These are phyloP conservation scores for Acrobasis consociella DNA, from an alignment of 2,888 invertebrate species.

Conservation along the genomic window DNA sequence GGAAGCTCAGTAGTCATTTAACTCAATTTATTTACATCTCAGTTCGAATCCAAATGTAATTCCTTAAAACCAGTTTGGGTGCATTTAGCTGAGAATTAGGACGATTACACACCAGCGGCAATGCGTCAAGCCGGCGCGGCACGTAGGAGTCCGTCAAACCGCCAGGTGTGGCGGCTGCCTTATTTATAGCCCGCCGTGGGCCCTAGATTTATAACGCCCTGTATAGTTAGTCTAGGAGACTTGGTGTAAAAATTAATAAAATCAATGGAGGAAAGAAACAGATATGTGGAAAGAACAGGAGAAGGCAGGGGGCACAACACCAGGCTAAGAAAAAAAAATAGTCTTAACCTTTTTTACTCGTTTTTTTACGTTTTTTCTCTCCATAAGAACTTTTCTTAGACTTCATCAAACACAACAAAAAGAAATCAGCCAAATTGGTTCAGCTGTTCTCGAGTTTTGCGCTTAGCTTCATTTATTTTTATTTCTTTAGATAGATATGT, in stretches of 20 bases:
- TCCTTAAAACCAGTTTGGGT: conserved; percentile 3
- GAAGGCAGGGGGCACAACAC: too few relatives aligned
- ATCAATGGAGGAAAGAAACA: too few relatives aligned
- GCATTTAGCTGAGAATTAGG: conserved; percentile 38
- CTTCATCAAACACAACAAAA: too few relatives aligned
- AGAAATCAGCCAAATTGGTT: too few relatives aligned
- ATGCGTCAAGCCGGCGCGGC: conserved; percentile 45
- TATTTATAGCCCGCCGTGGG: conserved; percentile 64
- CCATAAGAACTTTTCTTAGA: too few relatives aligned
- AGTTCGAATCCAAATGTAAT: conserved; percentile 5
- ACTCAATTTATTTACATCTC: neutral
- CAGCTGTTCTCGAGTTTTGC: too few relatives aligned
- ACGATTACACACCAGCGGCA: conserved; percentile 38
- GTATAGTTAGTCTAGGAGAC: conserved; percentile 40
- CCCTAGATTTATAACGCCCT: conserved; percentile 56
- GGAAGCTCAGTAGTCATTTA: neutral
- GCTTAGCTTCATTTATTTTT: too few relatives aligned
- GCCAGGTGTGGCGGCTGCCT: conserved; percentile 63
- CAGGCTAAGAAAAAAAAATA: too few relatives aligned
- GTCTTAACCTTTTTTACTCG: too few relatives aligned
- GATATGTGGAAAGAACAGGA: too few relatives aligned
- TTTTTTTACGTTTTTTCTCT: too few relatives aligned
- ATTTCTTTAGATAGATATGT: too few relatives aligned
- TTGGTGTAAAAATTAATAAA: neutral
- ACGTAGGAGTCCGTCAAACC: conserved; percentile 66